Conservation (phyloP, 2,797 vertebrate genomes). For the Eulemur albifrons region DNA sequence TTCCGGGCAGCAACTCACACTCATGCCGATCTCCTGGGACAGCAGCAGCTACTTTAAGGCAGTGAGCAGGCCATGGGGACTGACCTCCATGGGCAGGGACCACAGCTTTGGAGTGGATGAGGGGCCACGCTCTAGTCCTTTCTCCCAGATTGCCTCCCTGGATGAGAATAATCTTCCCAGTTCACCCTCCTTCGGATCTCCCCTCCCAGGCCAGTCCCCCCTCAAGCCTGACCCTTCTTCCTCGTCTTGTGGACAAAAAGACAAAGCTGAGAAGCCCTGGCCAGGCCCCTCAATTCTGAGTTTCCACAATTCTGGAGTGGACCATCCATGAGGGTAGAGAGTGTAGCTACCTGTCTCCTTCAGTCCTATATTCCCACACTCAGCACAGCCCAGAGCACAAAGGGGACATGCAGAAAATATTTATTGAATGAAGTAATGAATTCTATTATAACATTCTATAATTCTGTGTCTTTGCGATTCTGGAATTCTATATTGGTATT, state of each 20-base stretch:
- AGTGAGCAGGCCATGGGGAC: not conserved
- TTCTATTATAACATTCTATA: not conserved
- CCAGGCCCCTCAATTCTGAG: not conserved
- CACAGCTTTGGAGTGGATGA: not conserved
- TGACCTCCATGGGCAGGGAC: not conserved
- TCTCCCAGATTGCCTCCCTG: not conserved
- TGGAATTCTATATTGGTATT: not conserved
- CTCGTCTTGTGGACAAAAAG: not conserved
- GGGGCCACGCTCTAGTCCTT: not conserved
- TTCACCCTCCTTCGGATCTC: not conserved
- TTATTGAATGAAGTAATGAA: not conserved
- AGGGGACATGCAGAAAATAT: not conserved
- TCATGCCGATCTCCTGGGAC: not conserved
- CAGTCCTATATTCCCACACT: not conserved
- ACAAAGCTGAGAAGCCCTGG: not conserved
- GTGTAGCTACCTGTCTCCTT: rapidly evolving
- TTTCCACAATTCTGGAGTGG: not conserved
- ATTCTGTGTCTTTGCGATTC: not conserved
- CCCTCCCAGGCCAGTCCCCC: not conserved
- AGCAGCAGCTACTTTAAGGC: not conserved
- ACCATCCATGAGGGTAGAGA: not conserved
- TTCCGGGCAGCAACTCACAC: not conserved
- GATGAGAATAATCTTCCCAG: not conserved
- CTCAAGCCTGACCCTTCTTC: not conserved
- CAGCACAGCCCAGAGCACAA: not conserved